Evolutionary conservation across 1,140 invertebrate genomes (phyloP), one percentile per base, ranked within the genome.

Genomic region (Ceratina australensis): DNA sequence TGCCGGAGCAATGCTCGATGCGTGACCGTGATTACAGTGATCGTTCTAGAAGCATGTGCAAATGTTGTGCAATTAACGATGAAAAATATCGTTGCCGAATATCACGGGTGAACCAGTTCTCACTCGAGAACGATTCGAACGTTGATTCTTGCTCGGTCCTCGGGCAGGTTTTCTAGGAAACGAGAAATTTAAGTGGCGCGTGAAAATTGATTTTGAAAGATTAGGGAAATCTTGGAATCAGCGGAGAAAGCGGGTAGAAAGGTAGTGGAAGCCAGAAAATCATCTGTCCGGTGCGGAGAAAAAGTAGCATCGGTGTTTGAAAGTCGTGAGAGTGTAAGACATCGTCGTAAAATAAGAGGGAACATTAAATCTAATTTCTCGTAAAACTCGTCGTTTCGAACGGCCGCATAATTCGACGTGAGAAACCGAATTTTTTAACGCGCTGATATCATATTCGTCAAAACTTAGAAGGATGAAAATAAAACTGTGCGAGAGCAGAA

Each of bases 321-420:
- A 42, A 42, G 33, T 42, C 33, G 33, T 42, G 10, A 42, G 33
- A 42, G 33, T 42, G 52, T 54, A 54, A 4, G n/a, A 33, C 52
- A 65, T 16, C 15, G 12, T 59, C 72, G 52, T 73, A 73, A 73
- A 73, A 42, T 16, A 42, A 47, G 22, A 49, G 8, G 22, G 18
- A 20, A 15, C 56, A 22, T 0, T 49, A 42, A 68, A 50, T 68
- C 2, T 66, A n/a, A 28, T 49, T 49, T 26, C n/a, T 20, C 73
- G 16, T 76, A 69, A 69, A 76, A 76, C 4, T 22, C 12, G n/a
- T 15, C 15, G n/a, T 33, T 71, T 60, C 61, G 2, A n/a, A 10
- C 28, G 0, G 4, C 20, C 3, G 13, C 20, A 47, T 26, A 60
- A 50, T n/a, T 63, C 15, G 1, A 52, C 16, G 16, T 63, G 26